A percentile compares a stretch with the other conserved stretches of the same genome.
Evolutionary conservation across 2,113 vertebrate species (phyloP).

Genomic region (Todiramphus saurophagus): DNA sequence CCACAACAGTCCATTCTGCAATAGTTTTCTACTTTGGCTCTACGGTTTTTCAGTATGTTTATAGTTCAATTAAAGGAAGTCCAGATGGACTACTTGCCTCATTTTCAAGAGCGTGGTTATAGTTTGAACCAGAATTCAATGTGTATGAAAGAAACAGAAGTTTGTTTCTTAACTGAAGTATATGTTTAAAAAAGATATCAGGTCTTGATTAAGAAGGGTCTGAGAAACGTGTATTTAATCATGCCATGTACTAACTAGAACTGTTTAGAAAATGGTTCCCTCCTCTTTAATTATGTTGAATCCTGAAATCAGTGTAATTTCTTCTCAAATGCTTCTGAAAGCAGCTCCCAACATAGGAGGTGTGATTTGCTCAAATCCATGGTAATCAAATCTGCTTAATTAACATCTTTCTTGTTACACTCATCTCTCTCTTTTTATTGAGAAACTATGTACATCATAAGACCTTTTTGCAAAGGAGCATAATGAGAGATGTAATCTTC

Average conservation of each 20-base stretch:
- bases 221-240: not conserved
- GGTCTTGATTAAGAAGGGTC: not conserved
- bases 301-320: not conserved
- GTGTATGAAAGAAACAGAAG: not conserved
- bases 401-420: not conserved
- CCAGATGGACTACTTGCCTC: not conserved
- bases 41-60: not conserved
- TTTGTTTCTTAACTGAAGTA: not conserved
- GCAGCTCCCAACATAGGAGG: not conserved
- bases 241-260: not conserved
- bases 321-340: slow-evolving; percentile 1
- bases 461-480: not conserved
- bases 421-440: not conserved
- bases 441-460: not conserved
- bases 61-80: not conserved
- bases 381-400: not conserved
- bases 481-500: not conserved
- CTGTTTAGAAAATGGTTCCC: not conserved
- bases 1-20: not conserved
- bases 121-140: not conserved
- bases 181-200: not conserved
- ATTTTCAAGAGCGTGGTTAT: not conserved
- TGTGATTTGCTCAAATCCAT: not conserved
- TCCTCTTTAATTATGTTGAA: not conserved
- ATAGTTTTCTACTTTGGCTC: not conserved